Conservation (phyloP, 2,113 vertebrate genomes). For the Cyanoramphus novaezelandiae region DNA sequence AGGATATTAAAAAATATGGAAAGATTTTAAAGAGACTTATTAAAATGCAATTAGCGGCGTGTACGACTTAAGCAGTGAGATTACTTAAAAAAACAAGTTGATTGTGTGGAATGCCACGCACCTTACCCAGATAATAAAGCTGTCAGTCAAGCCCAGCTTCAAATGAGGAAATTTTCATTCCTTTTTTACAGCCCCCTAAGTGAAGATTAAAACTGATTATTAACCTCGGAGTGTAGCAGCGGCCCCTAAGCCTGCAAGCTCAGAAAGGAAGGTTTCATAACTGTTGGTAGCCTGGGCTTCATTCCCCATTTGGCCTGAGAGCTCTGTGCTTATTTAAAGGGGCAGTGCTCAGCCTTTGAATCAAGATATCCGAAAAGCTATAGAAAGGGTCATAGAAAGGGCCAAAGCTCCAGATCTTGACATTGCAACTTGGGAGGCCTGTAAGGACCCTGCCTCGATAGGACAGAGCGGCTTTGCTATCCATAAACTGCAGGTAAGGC, state of each 20-base stretch:
- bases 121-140: slow-evolving; percentile 82
- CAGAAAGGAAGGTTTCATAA: slow-evolving; percentile 34
- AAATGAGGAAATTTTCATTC: slow-evolving; percentile 71
- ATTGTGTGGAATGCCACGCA: slow-evolving; percentile 81
- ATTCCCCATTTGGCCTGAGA: background rate
- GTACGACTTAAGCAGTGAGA: slow-evolving; percentile 82
- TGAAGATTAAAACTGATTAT: slow-evolving; percentile 77
- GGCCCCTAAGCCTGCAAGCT: slow-evolving; percentile 22
- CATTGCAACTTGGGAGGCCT: background rate
- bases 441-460: background rate
- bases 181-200: slow-evolving; percentile 76
- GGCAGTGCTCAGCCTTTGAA: background rate
- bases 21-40: slow-evolving; percentile 85
- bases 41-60: slow-evolving; percentile 82
- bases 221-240: slow-evolving; percentile 54
- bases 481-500: slow-evolving; percentile 61
- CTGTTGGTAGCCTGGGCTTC: background rate
- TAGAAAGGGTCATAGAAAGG: background rate
- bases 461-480: background rate
- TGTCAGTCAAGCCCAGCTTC: slow-evolving; percentile 79
- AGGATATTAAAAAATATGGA: slow-evolving; percentile 87
- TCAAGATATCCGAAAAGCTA: background rate
- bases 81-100: slow-evolving; percentile 80
- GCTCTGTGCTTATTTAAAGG: slow-evolving; percentile 18
- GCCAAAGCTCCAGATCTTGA: background rate